Base-by-base conservation (phyloP, 2,888 invertebrate species). In the Lycaena phlaeas region DNA sequence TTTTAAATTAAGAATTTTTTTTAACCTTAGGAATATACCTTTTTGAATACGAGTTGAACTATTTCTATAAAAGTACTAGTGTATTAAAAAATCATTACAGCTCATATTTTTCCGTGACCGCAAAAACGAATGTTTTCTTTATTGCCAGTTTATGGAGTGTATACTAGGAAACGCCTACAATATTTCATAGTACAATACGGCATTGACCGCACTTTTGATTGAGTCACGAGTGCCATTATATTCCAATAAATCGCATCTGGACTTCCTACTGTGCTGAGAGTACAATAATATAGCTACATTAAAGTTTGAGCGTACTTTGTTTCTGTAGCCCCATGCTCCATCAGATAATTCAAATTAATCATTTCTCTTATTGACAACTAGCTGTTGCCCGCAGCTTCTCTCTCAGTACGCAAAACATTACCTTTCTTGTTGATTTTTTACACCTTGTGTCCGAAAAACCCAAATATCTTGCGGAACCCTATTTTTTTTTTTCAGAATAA, bases 161-260 rank as follows among this genome's bases (percentile, higher is more conserved):
- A 39, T 53, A 64, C 61, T 58, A 62, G 58, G 46, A 59, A 54
- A 68, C 63, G 68, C 68, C 70, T 58, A 58, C 66, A 51, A 68
- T 71, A 68, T 62, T 56, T 73, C 64, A 68, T 44, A 47, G 42
- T 41, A 71, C 71, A 75, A 74, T 68, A 34, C 22, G 22, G 54
- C 51, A 46, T 45, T 51, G 49, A 56, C 56, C 64, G 64, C 62
- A 67, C 68, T 67, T 56, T 31, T 45, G 41, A 45, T 47, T 47
- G 43, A 43, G 43, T 43, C 41, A 39, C 36, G 36, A 43, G 38
- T 31, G 31, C 25, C 26, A 40, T 26, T 40, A 40, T 40, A 30
- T 40, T 31, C 39, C 26, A 40, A 40, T 30, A 40, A 31, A 40
- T 31, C 31, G 39, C 39, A 22, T 15, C 31, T 10, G 14, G 14